Percentiles rank a stretch among this genome's conserved stretches.
Conservation (phyloP, 2,888 invertebrate species). For the Drosophila sordidapex region DNA sequence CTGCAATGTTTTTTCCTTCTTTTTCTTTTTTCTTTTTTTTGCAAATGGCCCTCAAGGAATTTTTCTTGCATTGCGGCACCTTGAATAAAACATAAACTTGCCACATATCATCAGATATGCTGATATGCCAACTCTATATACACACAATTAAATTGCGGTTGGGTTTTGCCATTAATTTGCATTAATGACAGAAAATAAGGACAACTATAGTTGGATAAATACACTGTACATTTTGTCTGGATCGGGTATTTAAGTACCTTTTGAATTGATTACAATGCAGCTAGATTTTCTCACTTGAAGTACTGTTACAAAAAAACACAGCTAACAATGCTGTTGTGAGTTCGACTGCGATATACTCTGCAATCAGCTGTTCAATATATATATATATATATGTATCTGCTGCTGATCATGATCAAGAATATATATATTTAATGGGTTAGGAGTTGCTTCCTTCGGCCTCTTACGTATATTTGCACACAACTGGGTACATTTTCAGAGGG, state of each 20-base stretch:
- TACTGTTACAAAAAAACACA: not conserved
- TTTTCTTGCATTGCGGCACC: conserved; percentile 39
- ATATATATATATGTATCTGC: not conserved
- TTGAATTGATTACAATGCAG: not conserved
- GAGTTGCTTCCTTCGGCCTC: not conserved
- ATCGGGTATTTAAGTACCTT: not conserved
- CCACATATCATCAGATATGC: conserved; percentile 1
- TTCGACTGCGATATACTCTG: not conserved
- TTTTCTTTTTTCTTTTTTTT: not conserved
- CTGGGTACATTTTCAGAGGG: not conserved
- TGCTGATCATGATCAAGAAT: not conserved
- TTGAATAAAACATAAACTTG: conserved; percentile 25
- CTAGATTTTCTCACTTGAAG: not conserved
- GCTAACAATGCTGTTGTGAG: not conserved
- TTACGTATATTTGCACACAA: not conserved
- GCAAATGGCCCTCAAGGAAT: conserved; percentile 60
- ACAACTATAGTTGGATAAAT: not conserved
- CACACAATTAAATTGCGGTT: not conserved
- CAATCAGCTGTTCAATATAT: not conserved
- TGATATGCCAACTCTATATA: conserved; percentile 1
- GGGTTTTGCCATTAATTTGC: not conserved
- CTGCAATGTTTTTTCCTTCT: conserved; percentile 29
- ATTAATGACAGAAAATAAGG: not conserved
- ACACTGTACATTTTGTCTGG: not conserved
- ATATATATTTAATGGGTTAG: not conserved